Base-by-base conservation (phyloP, 2,888 invertebrate genomes). In the Achlya flavicornis region DNA sequence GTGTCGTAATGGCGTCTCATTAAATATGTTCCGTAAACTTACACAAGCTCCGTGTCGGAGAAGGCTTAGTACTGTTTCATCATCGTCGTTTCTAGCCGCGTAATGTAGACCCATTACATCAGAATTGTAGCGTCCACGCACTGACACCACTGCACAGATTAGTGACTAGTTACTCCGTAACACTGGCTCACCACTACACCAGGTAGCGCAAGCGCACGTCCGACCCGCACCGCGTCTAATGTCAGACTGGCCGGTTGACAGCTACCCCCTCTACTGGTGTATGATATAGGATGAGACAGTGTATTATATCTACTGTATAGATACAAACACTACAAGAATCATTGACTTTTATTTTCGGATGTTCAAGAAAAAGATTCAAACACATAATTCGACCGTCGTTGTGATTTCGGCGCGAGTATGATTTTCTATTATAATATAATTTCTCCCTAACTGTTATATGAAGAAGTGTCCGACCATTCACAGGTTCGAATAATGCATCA, bases 81-180 rank as follows among this genome's bases (percentile, higher is more conserved):
- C 89, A 72, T 96, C 95, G 16, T 96, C 96, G 72, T 96, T 96
- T 77, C 96, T 95, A 0, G 96, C 95, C 1, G 97, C 97, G 78
- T 96, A 97, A 86, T 97, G 97, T 38, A 97, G 86, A 0, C 96
- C 95, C 33, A 96, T 96, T n/a, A n/a, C n/a, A n/a, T n/a, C n/a
- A n/a, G n/a, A n/a, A n/a, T n/a, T n/a, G n/a, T n/a, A n/a, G n/a
- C n/a, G n/a, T n/a, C n/a, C n/a, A n/a, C n/a, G n/a, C n/a, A n/a
- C n/a, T n/a, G n/a, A n/a, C n/a, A n/a, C n/a, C n/a, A n/a, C n/a
- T n/a, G n/a, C n/a, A n/a, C n/a, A n/a, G n/a, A n/a, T n/a, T n/a
- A n/a, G n/a, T n/a, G n/a, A n/a, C n/a, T n/a, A n/a, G n/a, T n/a
- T n/a, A n/a, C n/a, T n/a, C n/a, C n/a, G n/a, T n/a, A n/a, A n/a